Percentiles rank a stretch among this genome's conserved stretches.
These are phyloP conservation scores for Heteronetta atricapilla DNA, from an alignment of 2,113 vertebrate species.

Conservation along the genomic window DNA sequence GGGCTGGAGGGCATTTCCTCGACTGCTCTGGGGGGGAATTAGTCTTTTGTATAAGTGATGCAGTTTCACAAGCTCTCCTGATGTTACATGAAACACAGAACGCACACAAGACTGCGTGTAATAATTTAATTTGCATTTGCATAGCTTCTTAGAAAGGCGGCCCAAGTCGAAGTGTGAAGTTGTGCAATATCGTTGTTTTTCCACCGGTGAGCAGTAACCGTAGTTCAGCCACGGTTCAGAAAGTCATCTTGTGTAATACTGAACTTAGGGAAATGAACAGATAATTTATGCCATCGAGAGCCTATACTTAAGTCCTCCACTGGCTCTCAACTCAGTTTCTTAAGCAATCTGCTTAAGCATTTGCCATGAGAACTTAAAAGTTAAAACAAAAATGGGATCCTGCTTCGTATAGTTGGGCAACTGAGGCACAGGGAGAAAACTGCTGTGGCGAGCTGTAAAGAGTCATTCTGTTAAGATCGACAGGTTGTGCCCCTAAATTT, in stretches of 20 bases:
- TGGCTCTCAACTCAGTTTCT: not conserved
- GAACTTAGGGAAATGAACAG: not conserved
- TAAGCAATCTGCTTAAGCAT: not conserved
- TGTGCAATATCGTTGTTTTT: not conserved
- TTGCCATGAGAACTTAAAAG: too few relatives aligned
- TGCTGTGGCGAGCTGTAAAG: accelerated
- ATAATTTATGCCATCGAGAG: not conserved
- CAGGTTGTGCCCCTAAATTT: not conserved
- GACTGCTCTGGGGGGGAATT: not conserved
- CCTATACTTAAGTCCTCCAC: not conserved
- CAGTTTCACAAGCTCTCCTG: not conserved
- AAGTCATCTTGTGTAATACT: not conserved
- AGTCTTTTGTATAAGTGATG: accelerated
- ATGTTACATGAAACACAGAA: too few relatives aligned
- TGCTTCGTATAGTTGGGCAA: not conserved
- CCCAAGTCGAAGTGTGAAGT: not conserved
- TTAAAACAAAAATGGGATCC: not conserved
- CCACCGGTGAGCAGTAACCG: not conserved
- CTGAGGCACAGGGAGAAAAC: not conserved
- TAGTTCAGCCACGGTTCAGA: not conserved
- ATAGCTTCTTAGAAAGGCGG: not conserved
- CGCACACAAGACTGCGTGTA: too few relatives aligned
- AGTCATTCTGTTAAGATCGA: not conserved
- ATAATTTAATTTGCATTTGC: not conserved
- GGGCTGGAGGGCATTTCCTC: not conserved